phyloP scores from a whole-genome alignment of 30 jellyfish, hydroid and myxozoan genomes.

The Pelagia noctiluca region DNA sequence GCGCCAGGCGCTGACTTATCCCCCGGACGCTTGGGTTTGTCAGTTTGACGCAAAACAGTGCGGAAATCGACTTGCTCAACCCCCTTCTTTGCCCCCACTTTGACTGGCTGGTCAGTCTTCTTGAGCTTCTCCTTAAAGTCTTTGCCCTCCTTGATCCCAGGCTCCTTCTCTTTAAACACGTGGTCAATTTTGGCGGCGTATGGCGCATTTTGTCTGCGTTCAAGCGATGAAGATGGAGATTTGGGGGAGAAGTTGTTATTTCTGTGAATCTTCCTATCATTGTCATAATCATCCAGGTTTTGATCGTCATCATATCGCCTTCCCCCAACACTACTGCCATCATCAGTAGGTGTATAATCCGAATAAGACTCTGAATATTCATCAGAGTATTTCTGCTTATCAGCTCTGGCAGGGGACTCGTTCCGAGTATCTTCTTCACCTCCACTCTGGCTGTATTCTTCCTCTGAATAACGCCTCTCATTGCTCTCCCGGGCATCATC shows the following conservation, averaged over 20 bases:
- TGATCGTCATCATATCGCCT: slow-evolving; percentile 62
- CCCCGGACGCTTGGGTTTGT: slow-evolving; percentile 44
- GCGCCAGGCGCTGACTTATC: slow-evolving; percentile 60
- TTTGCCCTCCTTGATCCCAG: slow-evolving; percentile 86
- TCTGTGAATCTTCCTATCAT: slow-evolving; percentile 34
- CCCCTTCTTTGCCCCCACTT: slow-evolving; percentile 57
- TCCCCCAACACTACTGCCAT: slow-evolving; percentile 69
- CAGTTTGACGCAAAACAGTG: slow-evolving; percentile 66
- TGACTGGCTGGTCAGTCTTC: slow-evolving; percentile 56
- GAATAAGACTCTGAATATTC: slow-evolving; percentile 64
- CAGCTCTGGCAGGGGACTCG: not conserved
- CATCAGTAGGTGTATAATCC: slow-evolving; percentile 70
- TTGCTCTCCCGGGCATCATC: not conserved
- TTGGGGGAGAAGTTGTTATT: not conserved
- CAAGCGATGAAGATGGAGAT: slow-evolving; percentile 7
- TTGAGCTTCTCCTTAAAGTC: slow-evolving; percentile 85
- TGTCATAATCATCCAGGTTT: slow-evolving; percentile 51
- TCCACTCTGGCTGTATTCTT: slow-evolving; percentile 45
- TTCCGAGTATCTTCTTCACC: slow-evolving; percentile 23
- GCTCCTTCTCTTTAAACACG: slow-evolving; percentile 84
- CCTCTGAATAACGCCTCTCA: slow-evolving; percentile 17
- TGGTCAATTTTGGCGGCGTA: slow-evolving; percentile 67
- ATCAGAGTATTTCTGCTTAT: slow-evolving; percentile 44
- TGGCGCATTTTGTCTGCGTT: slow-evolving; percentile 26
- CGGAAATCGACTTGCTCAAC: slow-evolving; percentile 97